These are phyloP conservation scores for Pangasius mekongensis DNA, from an alignment of 2,797 vertebrate genomes.

Conservation along the genomic window DNA sequence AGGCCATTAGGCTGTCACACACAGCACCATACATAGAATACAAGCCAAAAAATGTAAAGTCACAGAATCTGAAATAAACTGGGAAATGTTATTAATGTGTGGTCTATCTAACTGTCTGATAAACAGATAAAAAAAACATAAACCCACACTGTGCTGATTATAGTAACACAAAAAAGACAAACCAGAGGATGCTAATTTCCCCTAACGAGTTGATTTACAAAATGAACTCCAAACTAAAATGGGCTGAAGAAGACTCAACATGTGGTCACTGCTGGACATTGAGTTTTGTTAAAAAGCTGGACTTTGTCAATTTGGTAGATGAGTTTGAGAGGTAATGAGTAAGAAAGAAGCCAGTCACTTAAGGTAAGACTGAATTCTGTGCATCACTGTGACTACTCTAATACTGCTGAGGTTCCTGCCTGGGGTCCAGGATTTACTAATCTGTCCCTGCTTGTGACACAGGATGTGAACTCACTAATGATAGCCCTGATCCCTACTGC, in stretches of 20 bases:
- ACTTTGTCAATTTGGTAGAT: neutral
- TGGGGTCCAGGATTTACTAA: neutral
- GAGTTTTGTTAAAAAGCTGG: neutral
- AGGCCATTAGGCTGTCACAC: neutral
- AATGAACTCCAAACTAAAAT: neutral
- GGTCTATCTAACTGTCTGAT: no score
- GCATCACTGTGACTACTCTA: neutral
- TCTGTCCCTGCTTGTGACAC: neutral
- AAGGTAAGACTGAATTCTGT: neutral
- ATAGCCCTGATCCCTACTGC: neutral
- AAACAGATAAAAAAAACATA: neutral
- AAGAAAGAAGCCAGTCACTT: neutral
- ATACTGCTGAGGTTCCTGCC: neutral
- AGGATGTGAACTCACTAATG: neutral
- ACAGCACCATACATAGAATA: neutral
- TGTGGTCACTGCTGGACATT: neutral
- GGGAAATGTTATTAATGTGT: neutral
- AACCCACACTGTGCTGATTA: neutral
- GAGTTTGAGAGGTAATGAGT: neutral
- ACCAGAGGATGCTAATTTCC: neutral
- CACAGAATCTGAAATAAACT: neutral
- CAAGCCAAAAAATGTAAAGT: neutral
- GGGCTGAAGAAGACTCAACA: neutral
- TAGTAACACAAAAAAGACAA: neutral
- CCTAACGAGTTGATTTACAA: neutral